Evolutionary conservation across 2,888 invertebrate species (phyloP).

Genomic region (Sarcophaga carnaria): DNA sequence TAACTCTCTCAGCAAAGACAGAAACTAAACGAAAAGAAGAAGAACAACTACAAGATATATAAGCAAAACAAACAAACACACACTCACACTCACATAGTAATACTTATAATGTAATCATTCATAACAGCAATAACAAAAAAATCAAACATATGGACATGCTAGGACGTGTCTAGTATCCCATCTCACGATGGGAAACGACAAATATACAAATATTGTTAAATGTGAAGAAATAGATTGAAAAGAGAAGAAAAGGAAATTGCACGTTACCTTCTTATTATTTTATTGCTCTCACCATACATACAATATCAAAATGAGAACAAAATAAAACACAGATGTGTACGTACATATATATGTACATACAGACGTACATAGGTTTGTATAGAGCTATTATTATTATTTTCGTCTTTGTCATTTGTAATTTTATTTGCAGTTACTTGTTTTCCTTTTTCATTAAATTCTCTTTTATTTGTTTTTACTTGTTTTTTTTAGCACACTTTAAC

Average conservation of each 20-base stretch:
- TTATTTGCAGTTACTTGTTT: slow-evolving; percentile 8
- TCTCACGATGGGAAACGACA: slow-evolving; percentile 26
- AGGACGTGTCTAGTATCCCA: slow-evolving; percentile 52
- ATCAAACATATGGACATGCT: slow-evolving; percentile 33
- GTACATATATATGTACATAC: too few species aligned
- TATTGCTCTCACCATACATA: slow-evolving; percentile 10
- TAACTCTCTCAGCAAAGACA: slow-evolving; percentile 40
- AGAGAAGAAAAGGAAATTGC: slow-evolving; percentile 63
- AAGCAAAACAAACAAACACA: slow-evolving; percentile 6
- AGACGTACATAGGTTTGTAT: too few species aligned
- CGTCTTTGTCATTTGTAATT: slow-evolving; percentile 22
- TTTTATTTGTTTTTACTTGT: not conserved
- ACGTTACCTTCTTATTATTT: slow-evolving; percentile 24
- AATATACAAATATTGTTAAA: slow-evolving; percentile 7
- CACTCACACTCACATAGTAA: slow-evolving; percentile 7
- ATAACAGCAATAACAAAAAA: not conserved
- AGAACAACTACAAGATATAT: slow-evolving; percentile 2
- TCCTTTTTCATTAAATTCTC: slow-evolving; percentile 1
- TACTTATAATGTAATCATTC: not conserved
- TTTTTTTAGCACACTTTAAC: slow-evolving; percentile 35
- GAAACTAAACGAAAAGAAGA: slow-evolving; percentile 32
- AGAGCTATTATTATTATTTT: slow-evolving; percentile 3
- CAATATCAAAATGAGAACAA: slow-evolving; percentile 2
- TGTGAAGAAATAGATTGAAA: slow-evolving; percentile 70
- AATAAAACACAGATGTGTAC: too few species aligned